phyloP scores from a whole-genome alignment of 2,113 vertebrate species.

The Oreotrochilus melanogaster region DNA sequence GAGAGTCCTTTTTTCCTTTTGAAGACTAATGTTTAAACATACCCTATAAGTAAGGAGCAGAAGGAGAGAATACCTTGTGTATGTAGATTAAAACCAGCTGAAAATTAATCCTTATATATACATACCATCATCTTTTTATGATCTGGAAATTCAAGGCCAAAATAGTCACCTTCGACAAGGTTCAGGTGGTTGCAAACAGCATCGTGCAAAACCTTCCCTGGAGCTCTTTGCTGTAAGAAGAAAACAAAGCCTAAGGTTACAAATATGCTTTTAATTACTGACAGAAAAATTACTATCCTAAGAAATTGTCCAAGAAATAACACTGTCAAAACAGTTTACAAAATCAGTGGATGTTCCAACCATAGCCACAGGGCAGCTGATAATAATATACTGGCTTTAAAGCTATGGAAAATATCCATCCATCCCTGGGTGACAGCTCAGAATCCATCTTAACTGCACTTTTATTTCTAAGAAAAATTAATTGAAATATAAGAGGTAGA shows the following conservation, averaged over 20 bases:
- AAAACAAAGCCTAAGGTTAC: slow-evolving; percentile 55
- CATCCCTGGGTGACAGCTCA: not conserved
- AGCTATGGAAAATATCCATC: not conserved
- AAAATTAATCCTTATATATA: not conserved
- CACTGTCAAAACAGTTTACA: slow-evolving; percentile 24
- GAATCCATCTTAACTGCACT: not conserved
- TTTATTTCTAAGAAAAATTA: not conserved
- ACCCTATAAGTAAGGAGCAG: not conserved
- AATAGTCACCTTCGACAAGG: slow-evolving; percentile 98
- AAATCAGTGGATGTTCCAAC: not conserved
- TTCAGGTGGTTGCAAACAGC: slow-evolving; percentile 94
- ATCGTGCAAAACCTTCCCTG: slow-evolving; percentile 92
- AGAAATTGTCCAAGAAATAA: not conserved
- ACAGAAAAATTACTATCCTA: slow-evolving; percentile 1
- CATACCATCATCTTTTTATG: slow-evolving; percentile 94
- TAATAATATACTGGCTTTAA: not conserved
- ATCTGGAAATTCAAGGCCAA: slow-evolving; percentile 95
- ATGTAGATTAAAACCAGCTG: not conserved
- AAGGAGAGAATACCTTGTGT: not conserved
- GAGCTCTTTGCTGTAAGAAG: slow-evolving; percentile 89
- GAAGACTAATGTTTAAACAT: not conserved
- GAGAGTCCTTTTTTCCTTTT: not conserved
- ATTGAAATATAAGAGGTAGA: not conserved
- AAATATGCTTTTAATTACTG: not conserved
- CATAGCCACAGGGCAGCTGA: not conserved